These are phyloP conservation scores for Neosilurus hyrtlii DNA, from an alignment of 2,797 vertebrate species.

Conservation along the genomic window DNA sequence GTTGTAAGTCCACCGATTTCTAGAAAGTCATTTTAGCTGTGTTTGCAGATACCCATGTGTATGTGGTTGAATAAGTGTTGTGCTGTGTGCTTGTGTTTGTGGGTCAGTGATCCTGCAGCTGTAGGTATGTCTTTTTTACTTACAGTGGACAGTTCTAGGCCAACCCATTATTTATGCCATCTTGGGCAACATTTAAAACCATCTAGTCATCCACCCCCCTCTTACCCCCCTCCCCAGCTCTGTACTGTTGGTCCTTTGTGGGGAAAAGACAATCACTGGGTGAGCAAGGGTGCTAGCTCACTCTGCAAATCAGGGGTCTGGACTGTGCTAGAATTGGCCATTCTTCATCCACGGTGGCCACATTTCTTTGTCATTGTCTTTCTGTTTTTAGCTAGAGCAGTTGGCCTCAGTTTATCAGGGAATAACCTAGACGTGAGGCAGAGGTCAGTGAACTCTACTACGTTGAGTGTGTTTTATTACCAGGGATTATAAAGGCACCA, in stretches of 20 bases:
- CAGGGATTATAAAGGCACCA: conserved; percentile 20
- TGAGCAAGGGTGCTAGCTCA: conserved; percentile 58
- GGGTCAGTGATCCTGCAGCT: conserved; percentile 26
- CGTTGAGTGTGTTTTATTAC: conserved; percentile 15
- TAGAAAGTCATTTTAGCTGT: conserved; percentile 35
- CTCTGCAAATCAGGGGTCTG: conserved; percentile 51
- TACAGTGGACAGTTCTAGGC: conserved; percentile 43
- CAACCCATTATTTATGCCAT: conserved; percentile 54
- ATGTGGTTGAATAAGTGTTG: conserved; percentile 43
- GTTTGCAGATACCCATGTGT: conserved; percentile 25
- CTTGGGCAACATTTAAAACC: conserved; percentile 69
- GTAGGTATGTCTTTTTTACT: conserved; percentile 21
- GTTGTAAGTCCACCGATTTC: conserved; percentile 32
- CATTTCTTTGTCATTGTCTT: conserved; percentile 46
- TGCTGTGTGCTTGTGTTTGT: conserved; percentile 24
- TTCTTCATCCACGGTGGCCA: conserved; percentile 16
- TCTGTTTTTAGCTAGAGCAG: conserved; percentile 45
- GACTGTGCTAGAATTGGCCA: conserved; percentile 74
- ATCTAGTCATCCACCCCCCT: conserved; percentile 36
- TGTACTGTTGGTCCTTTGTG: conserved; percentile 64
- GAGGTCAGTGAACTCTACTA: conserved; percentile 37
- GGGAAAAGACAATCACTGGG: conserved; percentile 68
- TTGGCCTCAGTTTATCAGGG: conserved; percentile 38
- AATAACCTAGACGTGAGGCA: conserved; percentile 13
- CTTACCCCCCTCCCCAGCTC: background rate